Base-by-base conservation (phyloP, 2,797 vertebrate species). In the Cetoscarus ocellatus region DNA sequence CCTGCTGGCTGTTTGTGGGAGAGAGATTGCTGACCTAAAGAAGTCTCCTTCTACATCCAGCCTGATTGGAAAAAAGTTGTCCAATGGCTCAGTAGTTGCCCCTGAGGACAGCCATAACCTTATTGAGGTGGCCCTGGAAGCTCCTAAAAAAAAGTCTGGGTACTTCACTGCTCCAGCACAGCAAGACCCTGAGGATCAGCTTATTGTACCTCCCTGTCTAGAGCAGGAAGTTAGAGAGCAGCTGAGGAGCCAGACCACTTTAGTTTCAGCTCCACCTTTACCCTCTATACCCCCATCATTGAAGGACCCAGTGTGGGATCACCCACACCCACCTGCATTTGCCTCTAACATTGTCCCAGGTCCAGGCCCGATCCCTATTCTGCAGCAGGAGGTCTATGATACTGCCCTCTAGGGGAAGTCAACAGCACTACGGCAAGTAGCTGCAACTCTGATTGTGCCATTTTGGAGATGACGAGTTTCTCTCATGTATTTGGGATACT, bases 101-200 rank as follows among this genome's bases (percentile, higher is more conserved):
- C 95, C 95, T 1, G 97, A 98, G 88, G 97, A 98, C 64, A 97
- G 97, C 79, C 96, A 98, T 75, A 98, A 99, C 84, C 93, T 99
- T 63, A 99, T 99, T 0, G 98, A 99, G 83, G 97, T 99, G 80
- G 97, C 97, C 38, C 94, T 97, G 42, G 98, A 98, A 84, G 98
- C 96, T 45, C 98, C 97, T 15, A 99, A 96, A 86, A 99, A 96
- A 89, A 99, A 98, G 87, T 97, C 96, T 0, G 98, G 97, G 58
- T 99, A 99, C 89, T 99, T 99, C 87, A 97, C 95, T 35, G 97
- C 98, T 65, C 96, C 98, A 0, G 95, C 97, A 48, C 98, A 98
- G 88, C 92, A 96, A 87, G 98, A 99, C 82, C 97, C 98, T 0
- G 98, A 99, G 83, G 98, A 99, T 90, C 97, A 97, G 72, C 93